These are phyloP conservation scores for Drosophila algonquin DNA, from an alignment of 2,888 invertebrate species.

Conservation along the genomic window DNA sequence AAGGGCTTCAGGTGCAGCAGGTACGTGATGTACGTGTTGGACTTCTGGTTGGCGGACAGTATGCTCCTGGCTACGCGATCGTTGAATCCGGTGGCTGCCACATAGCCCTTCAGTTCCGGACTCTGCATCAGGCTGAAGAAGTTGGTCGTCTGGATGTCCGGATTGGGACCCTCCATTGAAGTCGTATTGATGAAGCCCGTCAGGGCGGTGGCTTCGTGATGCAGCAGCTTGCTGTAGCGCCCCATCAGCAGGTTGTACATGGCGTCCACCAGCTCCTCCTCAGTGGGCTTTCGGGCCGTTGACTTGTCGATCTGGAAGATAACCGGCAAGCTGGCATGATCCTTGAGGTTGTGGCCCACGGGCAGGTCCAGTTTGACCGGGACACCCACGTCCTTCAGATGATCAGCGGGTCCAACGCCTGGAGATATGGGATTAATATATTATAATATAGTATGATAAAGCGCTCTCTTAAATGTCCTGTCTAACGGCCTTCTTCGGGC, in stretches of 20 bases:
- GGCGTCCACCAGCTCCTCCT: conserved; percentile 83
- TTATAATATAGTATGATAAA: too few relatives aligned
- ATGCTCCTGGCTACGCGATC: conserved; percentile 80
- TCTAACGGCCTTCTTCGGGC: too few relatives aligned
- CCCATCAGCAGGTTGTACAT: conserved; percentile 85
- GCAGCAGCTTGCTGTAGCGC: conserved; percentile 85
- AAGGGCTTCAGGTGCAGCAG: conserved; percentile 83
- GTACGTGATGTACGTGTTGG: conserved; percentile 80
- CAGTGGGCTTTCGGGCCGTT: conserved; percentile 78
- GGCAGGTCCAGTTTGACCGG: conserved; percentile 77
- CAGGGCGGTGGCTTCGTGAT: conserved; percentile 84
- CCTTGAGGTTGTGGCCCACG: conserved; percentile 92
- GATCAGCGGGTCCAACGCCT: conserved; percentile 81
- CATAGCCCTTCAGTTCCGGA: conserved; percentile 79
- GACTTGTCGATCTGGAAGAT: conserved; percentile 84
- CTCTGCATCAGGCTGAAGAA: conserved; percentile 84
- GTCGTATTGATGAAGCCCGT: conserved; percentile 87
- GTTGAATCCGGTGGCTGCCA: conserved; percentile 80
- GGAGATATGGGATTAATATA: background rate
- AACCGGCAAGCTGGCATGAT: conserved; percentile 88
- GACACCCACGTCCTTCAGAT: conserved; percentile 73
- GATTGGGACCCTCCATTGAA: conserved; percentile 84
- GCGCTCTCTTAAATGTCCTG: too few relatives aligned
- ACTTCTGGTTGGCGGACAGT: conserved; percentile 77
- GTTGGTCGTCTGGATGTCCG: conserved; percentile 86